Percentiles rank a stretch among this genome's conserved stretches.
These are phyloP conservation scores for Metalampra italica DNA, from an alignment of 2,888 invertebrate species.

Conservation along the genomic window DNA sequence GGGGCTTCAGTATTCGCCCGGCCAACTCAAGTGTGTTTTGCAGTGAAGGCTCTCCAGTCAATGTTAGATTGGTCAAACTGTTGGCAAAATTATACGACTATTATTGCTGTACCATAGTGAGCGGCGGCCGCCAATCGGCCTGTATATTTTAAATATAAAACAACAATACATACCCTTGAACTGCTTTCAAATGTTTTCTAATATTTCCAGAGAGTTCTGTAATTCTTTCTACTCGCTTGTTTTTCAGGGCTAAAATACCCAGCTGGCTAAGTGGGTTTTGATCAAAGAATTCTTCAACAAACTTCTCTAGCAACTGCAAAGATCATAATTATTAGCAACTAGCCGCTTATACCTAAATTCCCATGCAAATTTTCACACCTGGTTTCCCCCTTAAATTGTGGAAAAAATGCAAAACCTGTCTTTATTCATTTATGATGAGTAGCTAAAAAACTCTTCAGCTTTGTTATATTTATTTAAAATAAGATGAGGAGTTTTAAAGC, in stretches of 20 bases:
- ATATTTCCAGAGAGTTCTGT: slow-evolving; percentile 93
- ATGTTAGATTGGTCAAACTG: slow-evolving; percentile 80
- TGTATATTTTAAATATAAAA: no score
- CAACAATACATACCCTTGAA: slow-evolving; percentile 64
- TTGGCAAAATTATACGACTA: slow-evolving; percentile 7
- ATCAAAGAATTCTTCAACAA: slow-evolving; percentile 98
- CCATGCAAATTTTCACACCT: no score
- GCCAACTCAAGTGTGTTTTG: slow-evolving; percentile 97
- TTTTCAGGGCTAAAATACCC: slow-evolving; percentile 93
- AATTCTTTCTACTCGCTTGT: slow-evolving; percentile 95
- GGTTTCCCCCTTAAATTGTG: no score
- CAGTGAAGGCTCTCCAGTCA: slow-evolving; percentile 95
- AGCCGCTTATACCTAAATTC: no score
- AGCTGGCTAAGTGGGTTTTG: slow-evolving; percentile 99
- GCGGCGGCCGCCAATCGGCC: no score
- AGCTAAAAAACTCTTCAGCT: no score
- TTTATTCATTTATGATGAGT: no score
- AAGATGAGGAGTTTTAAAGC: no score
- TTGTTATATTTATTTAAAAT: no score
- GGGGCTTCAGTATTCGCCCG: slow-evolving; percentile 87
- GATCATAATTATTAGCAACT: background rate
- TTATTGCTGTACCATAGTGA: no score
- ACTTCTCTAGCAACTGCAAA: slow-evolving; percentile 90
- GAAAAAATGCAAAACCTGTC: no score
- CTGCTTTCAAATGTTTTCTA: slow-evolving; percentile 86